phyloP scores from a whole-genome alignment of 2,113 vertebrate species.

The Anhinga anhinga region DNA sequence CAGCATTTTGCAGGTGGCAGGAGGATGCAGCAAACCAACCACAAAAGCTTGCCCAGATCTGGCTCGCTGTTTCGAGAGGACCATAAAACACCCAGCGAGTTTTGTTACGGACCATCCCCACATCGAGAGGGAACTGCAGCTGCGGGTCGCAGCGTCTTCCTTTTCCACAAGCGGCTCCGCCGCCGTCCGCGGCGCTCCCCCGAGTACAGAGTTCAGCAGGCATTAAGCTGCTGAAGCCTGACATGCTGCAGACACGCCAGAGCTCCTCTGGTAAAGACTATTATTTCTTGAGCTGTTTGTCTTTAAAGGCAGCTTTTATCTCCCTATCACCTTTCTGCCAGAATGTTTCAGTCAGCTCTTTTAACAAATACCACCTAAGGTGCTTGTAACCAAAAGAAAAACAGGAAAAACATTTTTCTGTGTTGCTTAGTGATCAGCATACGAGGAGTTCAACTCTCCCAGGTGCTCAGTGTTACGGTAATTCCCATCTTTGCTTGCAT shows the following conservation, averaged over 20 bases:
- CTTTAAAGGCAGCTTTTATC: constrained; percentile 32
- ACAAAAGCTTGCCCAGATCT: not conserved
- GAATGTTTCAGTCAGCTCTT: constrained; percentile 26
- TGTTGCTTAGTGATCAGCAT: constrained; percentile 23
- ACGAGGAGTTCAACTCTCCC: not conserved
- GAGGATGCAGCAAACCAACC: not conserved
- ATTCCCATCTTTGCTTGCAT: not conserved
- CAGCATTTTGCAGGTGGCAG: not conserved
- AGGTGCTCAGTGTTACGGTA: not conserved
- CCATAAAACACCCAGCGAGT: accelerated
- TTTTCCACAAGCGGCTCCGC: not conserved
- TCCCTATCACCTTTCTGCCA: constrained; percentile 44
- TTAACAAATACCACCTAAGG: constrained; percentile 4
- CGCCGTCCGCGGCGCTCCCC: accelerated
- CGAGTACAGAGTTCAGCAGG: not conserved
- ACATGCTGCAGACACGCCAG: not conserved
- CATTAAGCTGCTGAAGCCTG: not conserved
- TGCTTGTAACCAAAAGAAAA: constrained; percentile 10
- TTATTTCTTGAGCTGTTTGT: constrained; percentile 17
- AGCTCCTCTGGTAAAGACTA: not conserved
- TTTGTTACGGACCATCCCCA: not conserved
- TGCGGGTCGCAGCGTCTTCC: not conserved
- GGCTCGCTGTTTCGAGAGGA: accelerated
- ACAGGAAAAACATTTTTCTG: constrained; percentile 31
- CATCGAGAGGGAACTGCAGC: not conserved